A percentile compares a stretch with the other conserved stretches of the same genome.
phyloP scores from a whole-genome alignment of 1,140 invertebrate species.

The Amphibalanus amphitrite region DNA sequence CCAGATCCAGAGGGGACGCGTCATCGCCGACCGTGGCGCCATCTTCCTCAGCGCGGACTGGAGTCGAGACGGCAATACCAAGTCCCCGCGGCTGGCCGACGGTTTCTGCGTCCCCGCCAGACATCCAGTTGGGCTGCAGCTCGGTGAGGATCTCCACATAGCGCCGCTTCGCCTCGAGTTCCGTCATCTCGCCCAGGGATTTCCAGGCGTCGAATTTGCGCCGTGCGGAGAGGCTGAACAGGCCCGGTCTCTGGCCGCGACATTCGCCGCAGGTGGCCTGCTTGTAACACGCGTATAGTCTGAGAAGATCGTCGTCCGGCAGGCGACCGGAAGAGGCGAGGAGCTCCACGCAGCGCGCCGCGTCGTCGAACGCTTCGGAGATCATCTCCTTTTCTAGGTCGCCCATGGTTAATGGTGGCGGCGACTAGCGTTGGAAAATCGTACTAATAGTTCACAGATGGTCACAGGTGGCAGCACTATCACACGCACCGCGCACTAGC shows the following conservation, averaged over 20 bases:
- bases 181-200: conserved; percentile 44
- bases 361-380: conserved; percentile 30
- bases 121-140: conserved; percentile 45
- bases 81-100: conserved; percentile 22
- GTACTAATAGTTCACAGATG: no score
- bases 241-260: conserved; percentile 47
- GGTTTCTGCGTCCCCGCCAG: conserved; percentile 17
- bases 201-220: conserved; percentile 87
- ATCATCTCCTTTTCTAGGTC: neutral
- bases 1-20: conserved; percentile 60
- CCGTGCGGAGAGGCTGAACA: conserved; percentile 62
- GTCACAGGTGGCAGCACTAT: no score
- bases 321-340: conserved; percentile 34
- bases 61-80: conserved; percentile 53
- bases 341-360: conserved; percentile 45
- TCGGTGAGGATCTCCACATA: conserved; percentile 53
- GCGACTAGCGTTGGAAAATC: no score
- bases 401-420: no score
- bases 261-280: conserved; percentile 63
- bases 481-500: no score
- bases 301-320: conserved; percentile 43
- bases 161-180: conserved; percentile 46
- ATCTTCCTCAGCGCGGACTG: conserved; percentile 33
- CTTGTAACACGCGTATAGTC: conserved; percentile 73
- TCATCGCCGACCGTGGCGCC: conserved; percentile 36